A percentile compares a stretch with the other conserved stretches of the same genome.
Conservation (phyloP, 1,140 invertebrate species). For the Sitobion miscanthi region DNA sequence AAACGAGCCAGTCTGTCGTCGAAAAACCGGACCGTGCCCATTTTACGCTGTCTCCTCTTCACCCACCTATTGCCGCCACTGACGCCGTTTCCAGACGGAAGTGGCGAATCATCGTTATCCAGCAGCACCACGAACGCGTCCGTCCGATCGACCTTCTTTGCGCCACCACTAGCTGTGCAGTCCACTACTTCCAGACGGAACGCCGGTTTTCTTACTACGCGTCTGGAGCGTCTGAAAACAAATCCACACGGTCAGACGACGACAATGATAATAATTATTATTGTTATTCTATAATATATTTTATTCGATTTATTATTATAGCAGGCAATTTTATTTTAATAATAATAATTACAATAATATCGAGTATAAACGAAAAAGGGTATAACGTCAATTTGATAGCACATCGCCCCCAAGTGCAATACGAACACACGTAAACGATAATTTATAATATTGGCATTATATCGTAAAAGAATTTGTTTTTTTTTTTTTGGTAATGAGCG, state of each 20-base stretch:
- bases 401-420: background rate
- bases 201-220: background rate
- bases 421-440: background rate
- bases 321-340: background rate
- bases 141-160: background rate
- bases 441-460: background rate
- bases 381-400: background rate
- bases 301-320: background rate
- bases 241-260: background rate
- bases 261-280: background rate
- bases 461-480: background rate
- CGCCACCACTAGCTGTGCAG: background rate
- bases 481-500: background rate
- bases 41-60: conserved; percentile 43
- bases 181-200: conserved; percentile 47
- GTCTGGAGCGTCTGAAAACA: background rate
- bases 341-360: background rate
- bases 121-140: conserved; percentile 20
- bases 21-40: conserved; percentile 38
- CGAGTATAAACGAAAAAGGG: background rate
- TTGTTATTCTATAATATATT: background rate
- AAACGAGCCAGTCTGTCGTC: background rate
- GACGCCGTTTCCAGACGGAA: background rate
- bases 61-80: conserved; percentile 35
- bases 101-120: background rate